phyloP scores from a whole-genome alignment of 1,140 invertebrate genomes.

The Colletes gigas region DNA sequence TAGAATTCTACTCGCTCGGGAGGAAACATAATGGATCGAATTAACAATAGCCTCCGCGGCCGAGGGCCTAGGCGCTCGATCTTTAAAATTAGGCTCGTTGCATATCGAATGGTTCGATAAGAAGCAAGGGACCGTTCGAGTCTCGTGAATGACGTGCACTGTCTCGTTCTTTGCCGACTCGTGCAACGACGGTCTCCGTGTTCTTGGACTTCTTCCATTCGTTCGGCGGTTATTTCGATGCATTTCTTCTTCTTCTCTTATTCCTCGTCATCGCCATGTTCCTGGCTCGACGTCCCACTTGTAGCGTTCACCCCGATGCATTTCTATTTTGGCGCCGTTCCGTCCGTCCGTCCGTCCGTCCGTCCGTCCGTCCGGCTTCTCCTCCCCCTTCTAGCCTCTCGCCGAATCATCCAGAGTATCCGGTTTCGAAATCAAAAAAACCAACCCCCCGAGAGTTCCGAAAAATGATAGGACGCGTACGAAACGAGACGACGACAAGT shows the following conservation, averaged over 20 bases:
- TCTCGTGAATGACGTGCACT: slow-evolving; percentile 46
- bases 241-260: slow-evolving; percentile 45
- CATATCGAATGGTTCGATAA: slow-evolving; percentile 3
- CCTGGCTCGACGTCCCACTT: slow-evolving; percentile 56
- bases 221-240: slow-evolving; percentile 68
- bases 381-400: neutral
- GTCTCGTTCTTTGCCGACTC: slow-evolving; percentile 21
- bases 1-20: neutral
- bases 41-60: neutral
- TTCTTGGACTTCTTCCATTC: slow-evolving; percentile 73
- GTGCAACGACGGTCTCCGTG: slow-evolving; percentile 37
- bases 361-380: slow-evolving; percentile 7
- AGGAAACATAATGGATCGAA: too few species aligned
- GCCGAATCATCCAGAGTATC: slow-evolving; percentile 34
- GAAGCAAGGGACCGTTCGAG: neutral
- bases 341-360: neutral
- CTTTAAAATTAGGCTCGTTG: neutral
- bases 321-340: slow-evolving; percentile 69
- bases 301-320: slow-evolving; percentile 52
- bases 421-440: slow-evolving; percentile 43
- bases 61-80: neutral
- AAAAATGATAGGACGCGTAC: neutral
- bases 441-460: neutral
- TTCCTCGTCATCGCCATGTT: slow-evolving; percentile 31
- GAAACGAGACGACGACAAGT: slow-evolving; percentile 32